These are phyloP conservation scores for Cavia aperea DNA, from an alignment of 2,113 vertebrate species.

Conservation along the genomic window DNA sequence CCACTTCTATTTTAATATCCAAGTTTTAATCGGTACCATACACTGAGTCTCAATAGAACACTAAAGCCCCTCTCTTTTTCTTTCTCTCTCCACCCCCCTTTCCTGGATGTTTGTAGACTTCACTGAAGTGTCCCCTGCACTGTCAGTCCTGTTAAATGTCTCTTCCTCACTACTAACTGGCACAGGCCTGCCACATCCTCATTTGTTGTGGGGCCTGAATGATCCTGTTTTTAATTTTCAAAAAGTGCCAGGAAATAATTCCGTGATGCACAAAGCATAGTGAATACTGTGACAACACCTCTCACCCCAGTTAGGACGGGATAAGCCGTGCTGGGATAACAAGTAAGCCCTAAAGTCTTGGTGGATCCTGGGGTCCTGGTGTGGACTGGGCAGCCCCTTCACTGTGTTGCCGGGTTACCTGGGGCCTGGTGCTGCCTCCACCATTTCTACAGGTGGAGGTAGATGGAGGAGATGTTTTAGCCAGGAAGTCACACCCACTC, in stretches of 20 bases:
- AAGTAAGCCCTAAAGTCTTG: background rate
- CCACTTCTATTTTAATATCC: background rate
- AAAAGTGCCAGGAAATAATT: background rate
- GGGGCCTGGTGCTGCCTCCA: no score
- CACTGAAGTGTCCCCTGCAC: background rate
- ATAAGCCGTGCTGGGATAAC: background rate
- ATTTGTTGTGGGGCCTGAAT: background rate
- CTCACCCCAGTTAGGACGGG: background rate
- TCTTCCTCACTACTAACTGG: background rate
- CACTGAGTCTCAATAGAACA: background rate
- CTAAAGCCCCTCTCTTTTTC: background rate
- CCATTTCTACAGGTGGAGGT: background rate
- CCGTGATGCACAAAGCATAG: background rate
- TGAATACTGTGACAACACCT: no score
- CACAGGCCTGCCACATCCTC: background rate
- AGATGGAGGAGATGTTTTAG: background rate
- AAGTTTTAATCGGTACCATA: background rate
- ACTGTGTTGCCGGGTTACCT: background rate
- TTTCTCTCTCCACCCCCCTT: background rate
- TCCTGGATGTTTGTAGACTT: background rate
- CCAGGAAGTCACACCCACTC: background rate
- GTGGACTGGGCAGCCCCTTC: background rate
- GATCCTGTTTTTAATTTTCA: background rate
- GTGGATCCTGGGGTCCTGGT: background rate
- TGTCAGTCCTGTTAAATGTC: background rate